Base-by-base conservation (phyloP, 2,888 invertebrate genomes). In the Brenthis daphne region DNA sequence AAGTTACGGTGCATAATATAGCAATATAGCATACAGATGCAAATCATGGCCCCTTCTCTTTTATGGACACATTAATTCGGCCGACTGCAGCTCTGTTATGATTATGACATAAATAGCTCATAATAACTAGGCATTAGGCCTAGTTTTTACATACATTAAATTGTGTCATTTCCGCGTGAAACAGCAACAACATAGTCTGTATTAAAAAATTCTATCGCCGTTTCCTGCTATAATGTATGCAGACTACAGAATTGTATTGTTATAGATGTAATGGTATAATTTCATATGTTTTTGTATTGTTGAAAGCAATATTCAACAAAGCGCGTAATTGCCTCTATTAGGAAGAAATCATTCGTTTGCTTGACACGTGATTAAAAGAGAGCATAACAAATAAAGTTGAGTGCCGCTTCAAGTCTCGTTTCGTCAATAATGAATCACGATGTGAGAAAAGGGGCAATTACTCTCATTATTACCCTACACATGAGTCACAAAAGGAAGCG, bases 361-460 rank as follows among this genome's bases (percentile, higher is more conserved):
- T 85, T 85, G 83, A 82, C 78, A 78, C 80, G 84, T 85, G 82
- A 89, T 89, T 89, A 85, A 85, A 88, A 86, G 82, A 76, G 83
- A 82, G 83, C 80, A 81, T 83, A 86, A 89, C 83, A 86, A 85
- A 87, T 84, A 86, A 85, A 84, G 78, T 83, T 76, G 80, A 85
- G 83, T 82, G 83, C 80, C 76, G 80, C 79, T 80, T 79, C 79
- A 81, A 79, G 80, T 79, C 81, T 84, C 80, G 81, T 83, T 85
- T 80, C 82, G 82, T 83, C 77, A 75, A 78, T 79, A 82, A 88
- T 88, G 91, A 92, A 90, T 90, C 91, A 92, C 89, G 83, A 87
- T 89, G 88, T 90, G 90, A 89, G 90, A 91, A 89, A 88, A 86
- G 82, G 81, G 77, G 86, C 89, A 90, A 91, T 91, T 90, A 89